These are phyloP conservation scores for Xanthia icteritia DNA, from an alignment of 2,888 invertebrate species.

Conservation along the genomic window DNA sequence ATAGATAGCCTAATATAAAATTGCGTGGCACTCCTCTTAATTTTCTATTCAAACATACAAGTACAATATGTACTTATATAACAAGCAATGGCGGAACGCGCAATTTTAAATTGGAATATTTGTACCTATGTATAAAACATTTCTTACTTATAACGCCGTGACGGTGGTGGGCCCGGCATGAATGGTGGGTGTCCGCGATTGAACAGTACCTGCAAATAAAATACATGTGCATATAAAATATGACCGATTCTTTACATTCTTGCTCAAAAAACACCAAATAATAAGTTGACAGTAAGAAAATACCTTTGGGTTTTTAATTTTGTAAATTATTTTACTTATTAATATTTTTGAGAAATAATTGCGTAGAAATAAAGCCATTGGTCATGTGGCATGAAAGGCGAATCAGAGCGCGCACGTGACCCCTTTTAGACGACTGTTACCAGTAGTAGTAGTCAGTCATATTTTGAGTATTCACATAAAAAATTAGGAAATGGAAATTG, in stretches of 20 bases:
- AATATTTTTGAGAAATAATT: neutral
- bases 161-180: conserved; percentile 77
- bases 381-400: neutral
- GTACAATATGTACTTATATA: neutral
- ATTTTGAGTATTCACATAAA: neutral
- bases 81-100: neutral
- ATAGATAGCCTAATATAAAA: conserved; percentile 1
- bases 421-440: neutral
- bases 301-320: neutral
- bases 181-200: conserved; percentile 80
- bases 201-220: conserved; percentile 75
- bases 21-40: neutral
- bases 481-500: neutral
- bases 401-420: no score
- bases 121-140: neutral
- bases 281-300: neutral
- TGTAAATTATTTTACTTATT: neutral
- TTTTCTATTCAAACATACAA: conserved; percentile 3
- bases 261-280: neutral
- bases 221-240: neutral
- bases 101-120: neutral
- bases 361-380: neutral
- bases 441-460: neutral
- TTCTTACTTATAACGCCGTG: conserved; percentile 76
- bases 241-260: neutral